Conservation (phyloP, 2,797 vertebrate species). For the Bradypodion ventrale region DNA sequence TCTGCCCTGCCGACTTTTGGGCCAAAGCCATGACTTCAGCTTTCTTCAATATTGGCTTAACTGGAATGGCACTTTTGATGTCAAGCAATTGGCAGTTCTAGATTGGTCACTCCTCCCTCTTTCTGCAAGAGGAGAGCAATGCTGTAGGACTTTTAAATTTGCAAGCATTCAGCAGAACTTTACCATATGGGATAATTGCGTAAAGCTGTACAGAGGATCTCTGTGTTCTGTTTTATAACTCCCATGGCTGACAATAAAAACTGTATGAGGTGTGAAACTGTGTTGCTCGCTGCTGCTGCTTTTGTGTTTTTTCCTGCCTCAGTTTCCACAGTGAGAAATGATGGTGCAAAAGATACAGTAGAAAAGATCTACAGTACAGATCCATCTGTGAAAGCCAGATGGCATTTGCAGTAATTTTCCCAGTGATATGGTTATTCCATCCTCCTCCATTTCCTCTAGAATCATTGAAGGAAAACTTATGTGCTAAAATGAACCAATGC, state of each 20-base stretch:
- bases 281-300: neutral
- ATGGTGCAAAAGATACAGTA: slow-evolving; percentile 24
- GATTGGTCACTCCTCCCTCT: too few relatives aligned
- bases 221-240: slow-evolving; percentile 18
- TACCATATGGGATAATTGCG: neutral
- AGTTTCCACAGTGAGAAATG: slow-evolving; percentile 31
- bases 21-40: too few relatives aligned
- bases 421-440: slow-evolving; percentile 51
- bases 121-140: neutral
- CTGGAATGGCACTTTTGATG: too few relatives aligned
- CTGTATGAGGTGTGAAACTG: neutral
- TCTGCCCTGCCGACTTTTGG: too few relatives aligned
- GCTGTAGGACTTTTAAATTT: neutral
- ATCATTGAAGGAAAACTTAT: slow-evolving; percentile 28
- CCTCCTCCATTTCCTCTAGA: slow-evolving; percentile 55
- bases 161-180: neutral
- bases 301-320: slow-evolving; percentile 43
- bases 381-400: slow-evolving; percentile 62
- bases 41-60: too few relatives aligned
- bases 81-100: too few relatives aligned
- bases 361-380: slow-evolving; percentile 40
- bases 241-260: slow-evolving; percentile 1
- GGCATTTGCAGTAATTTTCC: slow-evolving; percentile 49
- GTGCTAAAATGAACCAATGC: slow-evolving; percentile 46
- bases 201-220: neutral